phyloP scores from a whole-genome alignment of 2,888 invertebrate species.

The Scaptomyza flava region DNA sequence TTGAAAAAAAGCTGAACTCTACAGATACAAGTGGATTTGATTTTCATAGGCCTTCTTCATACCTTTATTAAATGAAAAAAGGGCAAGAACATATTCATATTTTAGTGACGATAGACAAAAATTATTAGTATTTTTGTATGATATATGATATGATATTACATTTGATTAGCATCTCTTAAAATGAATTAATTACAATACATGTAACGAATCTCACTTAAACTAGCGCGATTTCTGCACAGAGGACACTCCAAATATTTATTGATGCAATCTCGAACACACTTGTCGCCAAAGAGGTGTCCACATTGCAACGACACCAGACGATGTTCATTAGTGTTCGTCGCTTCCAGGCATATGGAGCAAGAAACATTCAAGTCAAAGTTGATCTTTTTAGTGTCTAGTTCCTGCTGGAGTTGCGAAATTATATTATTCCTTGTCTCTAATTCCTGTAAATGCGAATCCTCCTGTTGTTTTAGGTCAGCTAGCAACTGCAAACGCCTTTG shows the following conservation, averaged over 20 bases:
- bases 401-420: conserved; percentile 13
- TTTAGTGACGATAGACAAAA: too few relatives aligned
- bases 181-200: neutral
- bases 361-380: neutral
- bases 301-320: conserved; percentile 29
- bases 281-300: conserved; percentile 44
- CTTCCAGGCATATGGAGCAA: conserved; percentile 39
- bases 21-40: neutral
- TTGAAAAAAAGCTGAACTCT: neutral
- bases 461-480: neutral
- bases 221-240: conserved; percentile 6
- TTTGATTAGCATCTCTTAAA: neutral
- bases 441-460: neutral
- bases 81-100: too few relatives aligned
- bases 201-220: neutral
- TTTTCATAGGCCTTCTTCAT: neutral
- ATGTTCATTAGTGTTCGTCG: conserved; percentile 9
- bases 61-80: neutral
- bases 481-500: neutral
- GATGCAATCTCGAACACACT: conserved; percentile 22
- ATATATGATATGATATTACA: too few relatives aligned
- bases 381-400: neutral
- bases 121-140: too few relatives aligned
- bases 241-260: neutral
- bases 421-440: neutral